phyloP scores from a whole-genome alignment of 37 sponge, comb jelly and placozoan genomes.

The Diacarnus erythraeanus region DNA sequence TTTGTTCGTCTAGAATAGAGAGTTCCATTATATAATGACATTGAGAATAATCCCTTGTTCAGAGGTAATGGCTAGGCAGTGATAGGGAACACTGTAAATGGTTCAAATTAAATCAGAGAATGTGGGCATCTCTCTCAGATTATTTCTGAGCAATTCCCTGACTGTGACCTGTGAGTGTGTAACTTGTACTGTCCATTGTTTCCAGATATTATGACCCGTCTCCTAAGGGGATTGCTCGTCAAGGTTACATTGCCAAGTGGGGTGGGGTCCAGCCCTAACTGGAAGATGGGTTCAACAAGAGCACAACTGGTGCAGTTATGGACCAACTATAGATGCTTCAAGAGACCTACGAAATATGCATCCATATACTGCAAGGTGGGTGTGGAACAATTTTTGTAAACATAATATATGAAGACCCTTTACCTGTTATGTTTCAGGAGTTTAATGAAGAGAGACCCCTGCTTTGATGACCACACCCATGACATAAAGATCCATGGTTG shows the following conservation, averaged over 20 bases:
- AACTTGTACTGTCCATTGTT: no score
- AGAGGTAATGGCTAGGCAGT: no score
- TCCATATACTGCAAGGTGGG: constrained; percentile 56
- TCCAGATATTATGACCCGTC: constrained; percentile 21
- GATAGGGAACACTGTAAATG: no score
- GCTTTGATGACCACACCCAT: constrained; percentile 33
- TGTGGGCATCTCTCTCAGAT: no score
- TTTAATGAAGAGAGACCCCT: constrained; percentile 38
- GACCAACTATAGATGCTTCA: background rate
- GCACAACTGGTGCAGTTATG: constrained; percentile 38
- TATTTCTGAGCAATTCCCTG: no score
- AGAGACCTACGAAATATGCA: constrained; percentile 27
- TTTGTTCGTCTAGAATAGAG: no score
- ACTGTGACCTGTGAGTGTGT: no score
- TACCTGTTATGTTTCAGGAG: constrained; percentile 26
- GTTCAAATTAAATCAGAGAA: no score
- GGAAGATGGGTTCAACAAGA: constrained; percentile 35
- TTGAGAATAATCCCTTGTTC: no score
- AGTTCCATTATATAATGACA: no score
- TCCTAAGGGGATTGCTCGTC: background rate
- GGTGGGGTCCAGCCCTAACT: constrained; percentile 18
- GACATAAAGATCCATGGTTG: constrained; percentile 1
- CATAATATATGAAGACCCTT: no score
- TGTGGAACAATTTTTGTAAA: no score
- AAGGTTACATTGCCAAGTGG: background rate